These are phyloP conservation scores for Acrossocheilus fasciatus DNA, from an alignment of 2,797 vertebrate species.

Conservation along the genomic window DNA sequence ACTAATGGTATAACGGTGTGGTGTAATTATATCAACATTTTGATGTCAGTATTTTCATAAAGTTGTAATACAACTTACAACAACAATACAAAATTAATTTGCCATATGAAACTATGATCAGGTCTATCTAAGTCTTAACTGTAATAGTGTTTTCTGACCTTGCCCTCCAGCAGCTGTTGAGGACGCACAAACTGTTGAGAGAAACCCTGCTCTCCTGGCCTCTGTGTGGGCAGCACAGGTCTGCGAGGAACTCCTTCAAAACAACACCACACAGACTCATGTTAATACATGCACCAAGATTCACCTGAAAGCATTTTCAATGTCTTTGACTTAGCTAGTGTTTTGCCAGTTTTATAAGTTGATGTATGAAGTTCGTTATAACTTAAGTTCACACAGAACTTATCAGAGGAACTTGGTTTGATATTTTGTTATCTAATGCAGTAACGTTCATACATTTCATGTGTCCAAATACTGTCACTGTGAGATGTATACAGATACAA, in stretches of 20 bases:
- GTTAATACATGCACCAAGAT: background rate
- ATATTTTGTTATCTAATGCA: background rate
- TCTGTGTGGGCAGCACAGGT: slow-evolving; percentile 68
- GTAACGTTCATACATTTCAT: background rate
- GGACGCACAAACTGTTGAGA: slow-evolving; percentile 78
- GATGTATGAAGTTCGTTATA: background rate
- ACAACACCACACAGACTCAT: slow-evolving; percentile 7
- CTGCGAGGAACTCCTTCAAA: slow-evolving; percentile 64
- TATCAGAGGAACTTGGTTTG: background rate
- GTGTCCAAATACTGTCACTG: background rate
- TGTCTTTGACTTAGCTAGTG: too few relatives aligned
- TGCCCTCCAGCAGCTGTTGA: slow-evolving; percentile 81
- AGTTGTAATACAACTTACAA: background rate
- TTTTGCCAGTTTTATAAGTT: background rate
- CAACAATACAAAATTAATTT: background rate
- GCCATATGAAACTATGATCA: background rate
- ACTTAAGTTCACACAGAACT: background rate
- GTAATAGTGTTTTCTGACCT: slow-evolving; percentile 64
- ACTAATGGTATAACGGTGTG: background rate
- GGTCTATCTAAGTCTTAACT: background rate
- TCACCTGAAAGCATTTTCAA: background rate
- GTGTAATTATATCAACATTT: background rate
- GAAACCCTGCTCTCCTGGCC: slow-evolving; percentile 72
- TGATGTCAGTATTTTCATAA: background rate
- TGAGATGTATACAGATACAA: background rate